These are phyloP conservation scores for Drosophila longiperda DNA, from an alignment of 2,888 invertebrate species.

Conservation along the genomic window DNA sequence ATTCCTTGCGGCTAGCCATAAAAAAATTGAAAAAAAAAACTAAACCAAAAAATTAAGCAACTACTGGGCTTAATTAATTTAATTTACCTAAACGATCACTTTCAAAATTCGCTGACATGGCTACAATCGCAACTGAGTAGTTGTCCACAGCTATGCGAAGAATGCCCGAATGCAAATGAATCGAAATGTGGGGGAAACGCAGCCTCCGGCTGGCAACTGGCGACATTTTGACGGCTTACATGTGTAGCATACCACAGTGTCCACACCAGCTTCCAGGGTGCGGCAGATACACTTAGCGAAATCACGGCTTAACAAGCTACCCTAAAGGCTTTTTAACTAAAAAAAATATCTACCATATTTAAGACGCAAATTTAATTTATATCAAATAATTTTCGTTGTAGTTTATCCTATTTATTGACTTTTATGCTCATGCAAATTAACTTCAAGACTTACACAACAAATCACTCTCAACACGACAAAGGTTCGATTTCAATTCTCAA, in stretches of 20 bases:
- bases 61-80: slow-evolving; percentile 56
- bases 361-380: background rate
- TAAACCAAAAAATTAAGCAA: slow-evolving; percentile 15
- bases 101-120: slow-evolving; percentile 50
- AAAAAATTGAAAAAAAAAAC: background rate
- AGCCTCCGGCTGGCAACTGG: slow-evolving; percentile 31
- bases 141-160: slow-evolving; percentile 51
- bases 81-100: slow-evolving; percentile 66
- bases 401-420: background rate
- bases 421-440: background rate
- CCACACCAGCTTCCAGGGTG: background rate
- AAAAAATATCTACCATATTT: no score
- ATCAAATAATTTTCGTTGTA: background rate
- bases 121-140: slow-evolving; percentile 16
- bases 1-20: slow-evolving; percentile 49
- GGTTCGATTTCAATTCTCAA: background rate
- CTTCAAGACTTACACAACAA: background rate
- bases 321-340: no score
- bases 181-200: slow-evolving; percentile 14
- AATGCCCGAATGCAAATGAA: slow-evolving; percentile 55
- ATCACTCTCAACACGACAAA: background rate
- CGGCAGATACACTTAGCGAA: slow-evolving; percentile 7
- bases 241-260: slow-evolving; percentile 55
- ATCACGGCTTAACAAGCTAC: background rate
- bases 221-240: slow-evolving; percentile 59